A percentile compares a stretch with the other conserved stretches of the same genome.
Conservation (phyloP, 2,888 invertebrate genomes). For the Zootermopsis nevadensis region DNA sequence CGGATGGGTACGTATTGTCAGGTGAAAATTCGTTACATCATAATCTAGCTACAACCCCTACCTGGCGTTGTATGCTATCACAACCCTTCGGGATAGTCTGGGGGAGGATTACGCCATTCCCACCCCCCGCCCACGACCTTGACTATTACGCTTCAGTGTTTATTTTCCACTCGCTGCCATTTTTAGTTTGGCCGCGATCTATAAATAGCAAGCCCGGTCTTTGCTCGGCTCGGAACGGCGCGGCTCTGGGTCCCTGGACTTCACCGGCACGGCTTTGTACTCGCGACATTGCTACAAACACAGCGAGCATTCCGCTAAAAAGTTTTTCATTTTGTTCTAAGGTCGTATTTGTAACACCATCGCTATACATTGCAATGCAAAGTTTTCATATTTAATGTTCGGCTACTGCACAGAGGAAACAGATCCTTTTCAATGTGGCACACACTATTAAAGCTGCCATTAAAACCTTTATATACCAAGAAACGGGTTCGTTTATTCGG, state of each 20-base stretch:
- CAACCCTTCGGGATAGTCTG: neutral
- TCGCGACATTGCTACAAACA: neutral
- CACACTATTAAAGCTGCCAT: too few species aligned
- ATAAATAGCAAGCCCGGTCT: conserved; percentile 50
- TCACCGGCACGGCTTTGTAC: neutral
- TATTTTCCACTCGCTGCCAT: conserved; percentile 53
- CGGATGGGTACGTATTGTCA: neutral
- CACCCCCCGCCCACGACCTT: conserved; percentile 56
- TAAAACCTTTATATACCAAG: neutral
- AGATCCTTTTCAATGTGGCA: neutral
- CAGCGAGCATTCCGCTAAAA: neutral
- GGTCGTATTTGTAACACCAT: too few species aligned
- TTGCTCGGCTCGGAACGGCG: conserved; percentile 20
- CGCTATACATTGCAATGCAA: neutral
- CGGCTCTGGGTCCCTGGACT: neutral
- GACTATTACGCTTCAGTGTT: conserved; percentile 50
- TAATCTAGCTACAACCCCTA: neutral
- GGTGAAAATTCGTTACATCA: neutral
- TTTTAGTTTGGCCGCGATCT: conserved; percentile 54
- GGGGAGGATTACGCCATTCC: conserved; percentile 54
- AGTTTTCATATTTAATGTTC: neutral
- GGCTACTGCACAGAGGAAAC: neutral
- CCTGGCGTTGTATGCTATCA: neutral
- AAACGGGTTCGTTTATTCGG: neutral
- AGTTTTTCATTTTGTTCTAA: neutral